Evolutionary conservation across 2,797 vertebrate species (phyloP), one percentile per base, ranked within the genome.

Genomic region (Monodelphis domestica): DNA sequence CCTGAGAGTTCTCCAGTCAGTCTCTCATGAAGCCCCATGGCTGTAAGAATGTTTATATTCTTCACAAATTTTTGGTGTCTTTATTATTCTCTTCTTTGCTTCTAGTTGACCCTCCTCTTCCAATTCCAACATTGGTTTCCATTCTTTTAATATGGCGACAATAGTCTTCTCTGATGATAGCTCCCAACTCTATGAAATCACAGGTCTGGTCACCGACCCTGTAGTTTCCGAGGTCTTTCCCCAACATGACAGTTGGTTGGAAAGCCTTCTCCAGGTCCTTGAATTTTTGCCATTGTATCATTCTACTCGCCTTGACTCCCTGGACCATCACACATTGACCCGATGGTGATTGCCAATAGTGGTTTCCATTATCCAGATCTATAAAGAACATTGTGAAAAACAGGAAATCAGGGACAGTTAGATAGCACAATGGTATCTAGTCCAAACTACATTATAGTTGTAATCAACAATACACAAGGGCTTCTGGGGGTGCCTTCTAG

Each of bases 81-180:
- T 78, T 96, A 70, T 88, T 92, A 94, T 54, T 90, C 59, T 38
- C 54, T 38, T 78, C 70, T 78, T 78, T 78, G 38, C 6, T 9
- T 0, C 17, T 78, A 10, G 21, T 45, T 78, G 38, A 11, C 17
- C 5, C 5, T 78, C 10, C 70, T 78, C n/a, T 45, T 2, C 2
- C 21, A 24, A 45, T 45, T 24, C 70, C n/a, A 78, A 45, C n/a
- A 26, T 45, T 38, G 24, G 17, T 26, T 1, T 45, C 17, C 70
- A 10, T 21, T 78, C n/a, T 10, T 38, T 78, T 38, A 78, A 4
- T 45, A 78, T 78, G 70, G 70, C 30, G 9, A n/a, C 70, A 38
- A 5, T 11, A 38, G 38, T 45, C 6, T 21, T 45, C 70, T 78
- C 70, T 2, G 6, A n/a, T 45, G 70, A 70, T n/a, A 78, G 15